Evolutionary conservation across 2,113 vertebrate species (phyloP).

Genomic region (Lethenteron reissneri): DNA sequence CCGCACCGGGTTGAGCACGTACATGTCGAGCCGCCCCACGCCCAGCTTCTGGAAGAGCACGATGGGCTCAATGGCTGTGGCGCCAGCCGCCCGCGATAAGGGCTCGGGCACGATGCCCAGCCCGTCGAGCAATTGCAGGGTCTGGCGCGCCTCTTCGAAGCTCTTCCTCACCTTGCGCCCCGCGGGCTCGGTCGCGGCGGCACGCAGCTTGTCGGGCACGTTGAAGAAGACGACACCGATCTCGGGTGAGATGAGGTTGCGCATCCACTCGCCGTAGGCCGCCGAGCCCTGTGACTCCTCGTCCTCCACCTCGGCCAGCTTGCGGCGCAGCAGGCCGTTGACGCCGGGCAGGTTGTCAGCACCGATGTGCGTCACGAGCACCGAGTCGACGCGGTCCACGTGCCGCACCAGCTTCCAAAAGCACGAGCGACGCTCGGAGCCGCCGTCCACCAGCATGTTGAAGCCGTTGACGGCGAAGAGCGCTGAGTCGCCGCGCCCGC

Average conservation of each 20-base stretch:
- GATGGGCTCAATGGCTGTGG: constrained; percentile 57
- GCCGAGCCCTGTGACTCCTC: constrained; percentile 51
- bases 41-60: constrained; percentile 93
- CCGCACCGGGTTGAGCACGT: constrained; percentile 77
- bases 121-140: constrained; percentile 67
- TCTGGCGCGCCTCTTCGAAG: constrained; percentile 79
- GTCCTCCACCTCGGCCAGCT: constrained; percentile 79
- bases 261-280: constrained; percentile 75
- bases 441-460: constrained; percentile 85
- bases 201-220: constrained; percentile 68
- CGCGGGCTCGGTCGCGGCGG: constrained; percentile 34
- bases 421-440: constrained; percentile 75
- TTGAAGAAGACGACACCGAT: constrained; percentile 93
- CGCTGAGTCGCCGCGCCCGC: constrained; percentile 80
- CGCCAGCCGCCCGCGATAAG: constrained; percentile 63
- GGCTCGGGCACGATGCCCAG: constrained; percentile 74
- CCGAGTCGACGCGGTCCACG: constrained; percentile 75
- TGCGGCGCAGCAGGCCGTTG: constrained; percentile 81
- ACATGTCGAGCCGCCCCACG: constrained; percentile 88
- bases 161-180: constrained; percentile 73
- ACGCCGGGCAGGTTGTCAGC: constrained; percentile 89
- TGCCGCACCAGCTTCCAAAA: constrained; percentile 97
- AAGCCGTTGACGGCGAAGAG: constrained; percentile 93
- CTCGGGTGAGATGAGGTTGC: constrained; percentile 87
- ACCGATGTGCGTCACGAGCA: constrained; percentile 85